A percentile compares a stretch with the other conserved stretches of the same genome.
Evolutionary conservation across 1,140 invertebrate genomes (phyloP).

Genomic region (Chymomyza costata): DNA sequence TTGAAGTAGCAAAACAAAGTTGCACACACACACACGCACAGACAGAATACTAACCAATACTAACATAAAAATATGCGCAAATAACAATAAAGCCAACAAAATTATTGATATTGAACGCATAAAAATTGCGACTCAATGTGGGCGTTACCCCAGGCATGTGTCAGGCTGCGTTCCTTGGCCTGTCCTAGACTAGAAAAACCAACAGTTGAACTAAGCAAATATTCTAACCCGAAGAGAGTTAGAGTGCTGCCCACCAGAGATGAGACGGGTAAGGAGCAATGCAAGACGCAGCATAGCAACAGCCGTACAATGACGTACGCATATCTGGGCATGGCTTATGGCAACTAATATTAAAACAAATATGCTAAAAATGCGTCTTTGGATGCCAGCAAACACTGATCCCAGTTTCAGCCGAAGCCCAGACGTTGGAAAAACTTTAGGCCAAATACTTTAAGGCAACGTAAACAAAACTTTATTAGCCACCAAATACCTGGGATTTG

Average conservation of each 20-base stretch:
- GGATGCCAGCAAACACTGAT: too few species aligned
- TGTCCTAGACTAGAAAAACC: too few species aligned
- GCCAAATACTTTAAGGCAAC: slow-evolving; percentile 61
- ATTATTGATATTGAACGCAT: slow-evolving; percentile 63
- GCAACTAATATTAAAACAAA: slow-evolving; percentile 68
- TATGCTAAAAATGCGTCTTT: slow-evolving; percentile 34
- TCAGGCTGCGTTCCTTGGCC: background rate
- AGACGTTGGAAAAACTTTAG: slow-evolving; percentile 27
- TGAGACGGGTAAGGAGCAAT: too few species aligned
- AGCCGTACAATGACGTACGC: too few species aligned
- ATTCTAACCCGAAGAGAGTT: too few species aligned
- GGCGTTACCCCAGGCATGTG: slow-evolving; percentile 26
- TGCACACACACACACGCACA: slow-evolving; percentile 10
- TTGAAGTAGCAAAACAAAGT: slow-evolving; percentile 3
- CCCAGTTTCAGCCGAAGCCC: too few species aligned
- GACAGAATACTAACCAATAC: too few species aligned
- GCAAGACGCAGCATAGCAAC: too few species aligned
- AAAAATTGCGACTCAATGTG: slow-evolving; percentile 55
- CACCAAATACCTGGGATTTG: slow-evolving; percentile 67
- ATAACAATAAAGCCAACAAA: slow-evolving; percentile 69
- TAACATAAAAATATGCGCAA: slow-evolving; percentile 66
- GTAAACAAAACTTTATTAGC: slow-evolving; percentile 60
- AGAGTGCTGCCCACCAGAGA: too few species aligned
- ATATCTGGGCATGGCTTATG: slow-evolving; percentile 50
- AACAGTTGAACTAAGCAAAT: slow-evolving; percentile 9